A percentile compares a stretch with the other conserved stretches of the same genome.
Evolutionary conservation across 2,797 vertebrate genomes (phyloP).

Genomic region (Anabas testudineus): DNA sequence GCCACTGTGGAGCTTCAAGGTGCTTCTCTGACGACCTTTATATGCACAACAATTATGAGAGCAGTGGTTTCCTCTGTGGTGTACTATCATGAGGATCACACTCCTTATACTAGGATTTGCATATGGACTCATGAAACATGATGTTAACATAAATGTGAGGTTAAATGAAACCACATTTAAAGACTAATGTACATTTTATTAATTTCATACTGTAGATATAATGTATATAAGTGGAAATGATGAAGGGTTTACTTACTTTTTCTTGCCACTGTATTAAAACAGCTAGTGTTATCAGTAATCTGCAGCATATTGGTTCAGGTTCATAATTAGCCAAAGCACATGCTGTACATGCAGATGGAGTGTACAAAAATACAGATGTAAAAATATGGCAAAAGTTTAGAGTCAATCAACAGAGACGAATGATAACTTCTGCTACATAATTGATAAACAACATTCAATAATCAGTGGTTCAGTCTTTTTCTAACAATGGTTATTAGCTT

Average conservation of each 20-base stretch:
- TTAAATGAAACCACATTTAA: too few species aligned
- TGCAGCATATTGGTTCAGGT: constrained; percentile 20
- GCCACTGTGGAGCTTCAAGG: too few species aligned
- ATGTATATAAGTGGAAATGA: too few species aligned
- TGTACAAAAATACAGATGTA: background rate
- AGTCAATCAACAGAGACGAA: background rate
- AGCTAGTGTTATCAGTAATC: background rate
- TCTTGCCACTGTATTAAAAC: background rate
- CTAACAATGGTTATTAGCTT: background rate
- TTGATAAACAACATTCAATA: constrained; percentile 16
- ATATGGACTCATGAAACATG: too few species aligned
- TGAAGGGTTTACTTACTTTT: too few species aligned
- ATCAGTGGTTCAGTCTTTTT: background rate
- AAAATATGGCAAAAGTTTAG: constrained; percentile 10
- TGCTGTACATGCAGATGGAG: constrained; percentile 21
- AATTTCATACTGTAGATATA: too few species aligned
- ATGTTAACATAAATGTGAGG: too few species aligned
- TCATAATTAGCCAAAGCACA: constrained; percentile 14
- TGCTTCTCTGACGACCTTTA: too few species aligned
- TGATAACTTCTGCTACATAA: constrained; percentile 5
- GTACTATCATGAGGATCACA: too few species aligned
- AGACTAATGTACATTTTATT: too few species aligned
- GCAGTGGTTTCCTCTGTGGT: too few species aligned
- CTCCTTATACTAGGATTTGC: background rate
- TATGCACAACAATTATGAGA: too few species aligned